Percentiles rank a stretch among this genome's conserved stretches.
phyloP scores from a whole-genome alignment of 1,140 invertebrate genomes.

The Drosophila truncata region DNA sequence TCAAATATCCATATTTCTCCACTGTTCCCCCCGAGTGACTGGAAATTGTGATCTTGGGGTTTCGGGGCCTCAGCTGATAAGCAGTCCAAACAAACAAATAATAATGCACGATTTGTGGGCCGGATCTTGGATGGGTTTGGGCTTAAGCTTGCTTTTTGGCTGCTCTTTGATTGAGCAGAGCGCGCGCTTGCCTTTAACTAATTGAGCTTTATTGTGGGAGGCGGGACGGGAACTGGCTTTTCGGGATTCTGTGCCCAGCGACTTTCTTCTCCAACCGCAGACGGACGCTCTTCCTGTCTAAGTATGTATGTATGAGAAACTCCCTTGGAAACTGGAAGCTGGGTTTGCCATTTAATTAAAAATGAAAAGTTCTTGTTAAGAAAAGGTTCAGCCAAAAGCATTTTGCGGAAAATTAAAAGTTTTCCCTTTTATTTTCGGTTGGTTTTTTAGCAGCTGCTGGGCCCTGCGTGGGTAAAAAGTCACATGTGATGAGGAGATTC shows the following conservation, averaged over 20 bases:
- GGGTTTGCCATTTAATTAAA: slow-evolving; percentile 76
- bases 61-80: slow-evolving; percentile 65
- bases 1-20: neutral
- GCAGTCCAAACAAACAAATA: slow-evolving; percentile 81
- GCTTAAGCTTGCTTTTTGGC: slow-evolving; percentile 13
- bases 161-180: slow-evolving; percentile 69
- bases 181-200: slow-evolving; percentile 70
- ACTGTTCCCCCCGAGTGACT: slow-evolving; percentile 9
- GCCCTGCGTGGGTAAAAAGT: slow-evolving; percentile 48
- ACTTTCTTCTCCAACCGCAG: slow-evolving; percentile 35
- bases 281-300: slow-evolving; percentile 33
- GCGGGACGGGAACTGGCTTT: slow-evolving; percentile 34
- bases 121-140: slow-evolving; percentile 16
- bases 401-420: slow-evolving; percentile 83
- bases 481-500: slow-evolving; percentile 60
- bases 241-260: neutral
- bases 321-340: slow-evolving; percentile 13
- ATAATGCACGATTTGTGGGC: slow-evolving; percentile 80
- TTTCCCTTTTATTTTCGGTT: slow-evolving; percentile 58
- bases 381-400: slow-evolving; percentile 60
- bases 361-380: slow-evolving; percentile 78
- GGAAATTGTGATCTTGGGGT: slow-evolving; percentile 57
- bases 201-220: slow-evolving; percentile 75
- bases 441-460: slow-evolving; percentile 21
- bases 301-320: neutral